These are phyloP conservation scores for Phymastichus coffea DNA, from an alignment of 1,140 invertebrate genomes.

Conservation along the genomic window DNA sequence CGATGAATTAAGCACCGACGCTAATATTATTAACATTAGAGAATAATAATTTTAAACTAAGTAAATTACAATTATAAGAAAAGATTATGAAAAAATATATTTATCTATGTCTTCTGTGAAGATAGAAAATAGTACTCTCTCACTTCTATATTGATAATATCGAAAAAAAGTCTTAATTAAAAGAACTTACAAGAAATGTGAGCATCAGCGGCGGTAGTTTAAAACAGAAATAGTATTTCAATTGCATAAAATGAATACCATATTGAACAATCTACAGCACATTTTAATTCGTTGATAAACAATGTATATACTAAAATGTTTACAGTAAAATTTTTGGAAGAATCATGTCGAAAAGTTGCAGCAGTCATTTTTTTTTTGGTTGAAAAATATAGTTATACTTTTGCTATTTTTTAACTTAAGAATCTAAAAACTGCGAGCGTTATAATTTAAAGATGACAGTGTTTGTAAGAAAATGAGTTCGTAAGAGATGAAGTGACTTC, in stretches of 20 bases:
- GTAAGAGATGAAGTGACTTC: slow-evolving; percentile 26
- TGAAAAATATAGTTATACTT: slow-evolving; percentile 28
- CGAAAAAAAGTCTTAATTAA: slow-evolving; percentile 36
- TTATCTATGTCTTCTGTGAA: slow-evolving; percentile 65
- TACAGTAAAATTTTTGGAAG: slow-evolving; percentile 30
- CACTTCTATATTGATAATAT: slow-evolving; percentile 57
- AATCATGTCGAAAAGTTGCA: slow-evolving; percentile 27
- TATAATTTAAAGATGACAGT: slow-evolving; percentile 20
- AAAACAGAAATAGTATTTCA: slow-evolving; percentile 33
- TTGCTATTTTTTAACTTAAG: slow-evolving; percentile 6
- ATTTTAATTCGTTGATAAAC: slow-evolving; percentile 39
- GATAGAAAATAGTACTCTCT: slow-evolving; percentile 60
- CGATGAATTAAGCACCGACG: slow-evolving; percentile 54
- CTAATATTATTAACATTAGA: slow-evolving; percentile 60
- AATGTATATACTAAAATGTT: slow-evolving; percentile 39
- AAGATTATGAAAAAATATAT: slow-evolving; percentile 61
- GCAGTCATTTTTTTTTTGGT: slow-evolving; percentile 37
- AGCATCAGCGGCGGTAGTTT: slow-evolving; percentile 46
- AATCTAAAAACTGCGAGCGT: slow-evolving; percentile 23
- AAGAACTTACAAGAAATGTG: slow-evolving; percentile 42
- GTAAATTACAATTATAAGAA: slow-evolving; percentile 58
- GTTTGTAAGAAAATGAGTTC: slow-evolving; percentile 26
- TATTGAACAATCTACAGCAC: slow-evolving; percentile 24
- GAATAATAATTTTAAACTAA: slow-evolving; percentile 56
- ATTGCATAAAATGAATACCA: slow-evolving; percentile 21